Conservation (phyloP, 53 echinoderm and acorn worm genomes). For the Patiria pectinifera region DNA sequence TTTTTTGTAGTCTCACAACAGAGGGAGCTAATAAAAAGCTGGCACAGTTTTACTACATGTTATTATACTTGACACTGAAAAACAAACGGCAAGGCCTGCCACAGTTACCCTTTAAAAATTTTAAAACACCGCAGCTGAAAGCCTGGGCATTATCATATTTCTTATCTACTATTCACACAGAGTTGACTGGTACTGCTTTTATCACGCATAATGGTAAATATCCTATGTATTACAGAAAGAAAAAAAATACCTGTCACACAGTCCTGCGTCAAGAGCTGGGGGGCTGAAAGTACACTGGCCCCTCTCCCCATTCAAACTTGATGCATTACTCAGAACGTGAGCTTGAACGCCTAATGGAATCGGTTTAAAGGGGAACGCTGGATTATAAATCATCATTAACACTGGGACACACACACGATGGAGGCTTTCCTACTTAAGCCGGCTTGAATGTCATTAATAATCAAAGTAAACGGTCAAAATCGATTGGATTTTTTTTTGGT, state of each 20-base stretch:
- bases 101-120: background rate
- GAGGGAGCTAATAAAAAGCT: no score
- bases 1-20: no score
- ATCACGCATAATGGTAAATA: background rate
- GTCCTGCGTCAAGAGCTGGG: background rate
- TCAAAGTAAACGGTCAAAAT: background rate
- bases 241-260: background rate
- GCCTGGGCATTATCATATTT: background rate
- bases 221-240: constrained; percentile 11
- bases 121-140: constrained; percentile 19
- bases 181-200: constrained; percentile 24
- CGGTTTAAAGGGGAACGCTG: constrained; percentile 7
- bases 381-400: background rate
- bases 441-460: background rate
- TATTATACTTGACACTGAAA: background rate
- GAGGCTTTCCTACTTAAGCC: background rate
- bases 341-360: background rate
- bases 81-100: background rate
- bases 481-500: no score
- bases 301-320: constrained; percentile 35
- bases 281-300: constrained; percentile 37
- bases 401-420: background rate
- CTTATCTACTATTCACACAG: constrained; percentile 42
- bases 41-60: no score
- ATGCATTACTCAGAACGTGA: constrained; percentile 11